Conservation (phyloP, 2,888 invertebrate genomes). For the Caenorhabditis becei region DNA sequence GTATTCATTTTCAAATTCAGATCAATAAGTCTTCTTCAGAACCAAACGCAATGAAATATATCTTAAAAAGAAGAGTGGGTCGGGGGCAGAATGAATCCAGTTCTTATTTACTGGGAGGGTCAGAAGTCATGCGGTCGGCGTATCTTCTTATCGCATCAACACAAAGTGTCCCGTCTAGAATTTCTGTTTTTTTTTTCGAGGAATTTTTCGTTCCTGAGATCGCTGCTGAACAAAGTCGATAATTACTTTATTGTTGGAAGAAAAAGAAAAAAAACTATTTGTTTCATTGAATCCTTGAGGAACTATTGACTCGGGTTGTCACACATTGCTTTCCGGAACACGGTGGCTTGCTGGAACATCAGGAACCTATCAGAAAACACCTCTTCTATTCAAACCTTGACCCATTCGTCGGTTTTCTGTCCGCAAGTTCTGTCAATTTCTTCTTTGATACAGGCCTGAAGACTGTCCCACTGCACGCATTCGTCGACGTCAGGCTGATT, state of each 20-base stretch:
- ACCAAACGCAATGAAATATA: too few species aligned
- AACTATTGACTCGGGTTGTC: too few species aligned
- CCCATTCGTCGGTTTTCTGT: not conserved
- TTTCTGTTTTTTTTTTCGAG: not conserved
- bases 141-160: constrained; percentile 1
- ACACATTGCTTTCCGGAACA: constrained; percentile 4
- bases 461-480: constrained; percentile 35
- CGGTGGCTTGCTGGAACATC: not conserved
- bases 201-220: not conserved
- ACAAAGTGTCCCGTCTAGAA: not conserved
- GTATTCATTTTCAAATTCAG: not conserved
- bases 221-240: not conserved
- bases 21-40: too few species aligned
- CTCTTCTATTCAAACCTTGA: not conserved
- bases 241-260: too few species aligned
- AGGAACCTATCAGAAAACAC: not conserved
- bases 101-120: not conserved
- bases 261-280: not conserved
- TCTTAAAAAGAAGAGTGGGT: not conserved
- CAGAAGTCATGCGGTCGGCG: constrained; percentile 1
- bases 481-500: constrained; percentile 27
- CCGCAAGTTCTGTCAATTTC: not conserved
- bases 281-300: too few species aligned
- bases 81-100: not conserved
- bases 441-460: constrained; percentile 27